phyloP scores from a whole-genome alignment of 2,797 vertebrate species.

The Chaetodon trifasciatus region DNA sequence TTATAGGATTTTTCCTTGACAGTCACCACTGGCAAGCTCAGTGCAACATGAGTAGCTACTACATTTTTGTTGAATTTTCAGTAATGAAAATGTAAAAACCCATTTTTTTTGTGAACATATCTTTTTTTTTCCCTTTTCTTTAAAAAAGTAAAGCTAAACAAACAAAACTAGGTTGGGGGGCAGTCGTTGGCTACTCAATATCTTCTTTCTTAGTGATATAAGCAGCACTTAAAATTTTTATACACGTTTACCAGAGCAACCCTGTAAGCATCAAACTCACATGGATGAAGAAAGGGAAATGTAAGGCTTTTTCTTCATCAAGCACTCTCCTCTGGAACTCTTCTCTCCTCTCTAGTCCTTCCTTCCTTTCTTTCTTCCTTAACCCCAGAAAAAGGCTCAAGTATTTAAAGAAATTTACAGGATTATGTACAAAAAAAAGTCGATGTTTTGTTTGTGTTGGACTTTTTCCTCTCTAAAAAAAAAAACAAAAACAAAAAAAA shows the following conservation, averaged over 20 bases:
- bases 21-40: constrained; percentile 97
- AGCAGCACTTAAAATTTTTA: constrained; percentile 97
- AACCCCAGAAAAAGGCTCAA: constrained; percentile 95
- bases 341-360: constrained; percentile 71
- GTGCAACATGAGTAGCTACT: constrained; percentile 98
- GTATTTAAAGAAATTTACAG: constrained; percentile 99
- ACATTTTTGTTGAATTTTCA: constrained; percentile 93
- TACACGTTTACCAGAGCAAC: constrained; percentile 98
- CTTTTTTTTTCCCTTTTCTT: constrained; percentile 98
- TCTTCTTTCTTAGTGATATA: constrained; percentile 96
- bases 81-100: constrained; percentile 97
- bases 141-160: constrained; percentile 91
- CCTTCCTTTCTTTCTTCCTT: constrained; percentile 79
- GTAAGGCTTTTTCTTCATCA: constrained; percentile 99
- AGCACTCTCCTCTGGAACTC: constrained; percentile 87
- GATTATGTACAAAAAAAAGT: constrained; percentile 95
- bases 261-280: constrained; percentile 97
- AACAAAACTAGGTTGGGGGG: constrained; percentile 84
- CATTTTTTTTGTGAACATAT: constrained; percentile 87
- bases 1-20: constrained; percentile 94
- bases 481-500: constrained; percentile 65
- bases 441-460: constrained; percentile 85
- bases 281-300: constrained; percentile 99
- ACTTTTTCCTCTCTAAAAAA: constrained; percentile 76
- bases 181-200: constrained; percentile 93